Evolutionary conservation across 2,797 vertebrate species (phyloP), one percentile per base, ranked within the genome.

Genomic region (Rhinoraja longicauda): DNA sequence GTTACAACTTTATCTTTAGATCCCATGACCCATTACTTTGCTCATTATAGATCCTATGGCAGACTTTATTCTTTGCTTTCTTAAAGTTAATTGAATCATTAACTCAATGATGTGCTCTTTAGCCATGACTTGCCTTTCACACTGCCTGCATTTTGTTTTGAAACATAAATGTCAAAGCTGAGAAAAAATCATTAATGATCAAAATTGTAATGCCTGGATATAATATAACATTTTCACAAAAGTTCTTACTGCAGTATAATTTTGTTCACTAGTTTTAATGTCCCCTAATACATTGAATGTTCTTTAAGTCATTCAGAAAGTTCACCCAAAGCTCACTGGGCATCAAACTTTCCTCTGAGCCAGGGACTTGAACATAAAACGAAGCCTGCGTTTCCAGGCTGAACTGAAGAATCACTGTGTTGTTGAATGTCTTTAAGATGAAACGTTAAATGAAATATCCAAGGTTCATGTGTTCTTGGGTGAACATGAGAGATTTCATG

Each of bases 1-100:
- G 17, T 88, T 88, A 67, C 62, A 88, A 88, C n/a, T 88, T 88
- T 67, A 88, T 88, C 59, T 88, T 67, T 32, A 26, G 15, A 64
- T 88, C n/a, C 59, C 59, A 64, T 88, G n/a, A 64, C n/a, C 62
- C 59, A 17, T 88, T 59, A 88, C 24, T 86, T 86, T 64, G 62
- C 4, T 17, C 57, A 64, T 32, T 24, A 62, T n/a, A 17, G 59
- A n/a, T 84, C 21, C 81, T 57, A 29, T 26, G 45, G 26, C 24
- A 84, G 53, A 59, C 81, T 26, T 59, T 84, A 84, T 59, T 21
- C 24, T 57, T 62, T 86, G 82, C 29, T 86, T 86, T 86, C 29
- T 64, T 62, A 86, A 62, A 86, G 29, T 86, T 86, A 32, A 32
- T 86, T 86, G 26, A 86, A 62, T 86, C 29, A 86, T 86, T 62